phyloP scores from a whole-genome alignment of 2,888 invertebrate species.

The Limnephilus rhombicus region DNA sequence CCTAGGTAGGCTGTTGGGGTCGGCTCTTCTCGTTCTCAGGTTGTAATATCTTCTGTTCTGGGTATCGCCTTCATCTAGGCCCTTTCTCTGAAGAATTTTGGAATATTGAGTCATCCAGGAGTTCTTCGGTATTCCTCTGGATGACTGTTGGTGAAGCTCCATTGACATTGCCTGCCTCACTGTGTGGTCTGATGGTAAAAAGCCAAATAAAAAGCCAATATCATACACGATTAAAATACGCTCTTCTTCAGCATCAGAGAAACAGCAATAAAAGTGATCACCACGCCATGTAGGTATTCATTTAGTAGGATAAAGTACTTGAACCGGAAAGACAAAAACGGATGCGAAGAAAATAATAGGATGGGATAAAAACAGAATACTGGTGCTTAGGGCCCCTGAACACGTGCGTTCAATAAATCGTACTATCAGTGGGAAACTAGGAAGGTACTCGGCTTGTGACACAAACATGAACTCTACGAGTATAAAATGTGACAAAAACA shows the following conservation, averaged over 20 bases:
- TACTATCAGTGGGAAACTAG: neutral
- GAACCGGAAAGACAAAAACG: no score
- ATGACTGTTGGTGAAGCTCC: no score
- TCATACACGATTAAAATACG: neutral
- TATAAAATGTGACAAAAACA: neutral
- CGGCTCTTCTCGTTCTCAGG: no score
- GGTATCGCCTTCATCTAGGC: no score
- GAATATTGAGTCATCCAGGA: no score
- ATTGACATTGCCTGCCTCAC: no score
- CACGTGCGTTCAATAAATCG: neutral
- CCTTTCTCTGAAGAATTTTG: no score
- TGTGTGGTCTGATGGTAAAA: no score
- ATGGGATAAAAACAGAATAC: neutral
- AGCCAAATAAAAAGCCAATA: neutral
- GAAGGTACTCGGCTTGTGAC: neutral
- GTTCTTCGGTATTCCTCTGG: no score
- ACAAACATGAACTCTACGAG: neutral
- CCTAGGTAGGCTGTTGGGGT: no score
- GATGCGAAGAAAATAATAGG: neutral
- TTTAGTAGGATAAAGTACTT: neutral
- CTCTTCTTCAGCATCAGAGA: neutral
- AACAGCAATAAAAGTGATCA: neutral
- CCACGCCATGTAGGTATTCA: neutral
- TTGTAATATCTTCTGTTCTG: no score
- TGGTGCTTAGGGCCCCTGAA: neutral